Base-by-base conservation (phyloP, 2,888 invertebrate genomes). In the Drosophila limbata region DNA sequence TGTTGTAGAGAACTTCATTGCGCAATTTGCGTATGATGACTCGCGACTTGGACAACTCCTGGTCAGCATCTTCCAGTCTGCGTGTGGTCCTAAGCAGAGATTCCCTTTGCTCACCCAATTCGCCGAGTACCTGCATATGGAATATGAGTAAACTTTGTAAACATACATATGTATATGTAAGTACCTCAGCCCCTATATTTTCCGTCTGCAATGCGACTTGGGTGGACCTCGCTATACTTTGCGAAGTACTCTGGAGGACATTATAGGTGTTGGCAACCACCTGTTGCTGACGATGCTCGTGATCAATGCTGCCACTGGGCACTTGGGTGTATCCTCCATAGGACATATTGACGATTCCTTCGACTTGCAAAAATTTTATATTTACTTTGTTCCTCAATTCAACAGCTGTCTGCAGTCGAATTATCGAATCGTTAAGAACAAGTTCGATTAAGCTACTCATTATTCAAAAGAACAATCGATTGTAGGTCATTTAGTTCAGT, bases 131-230 rank as follows among this genome's bases (percentile, higher is more conserved):
- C 93, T 93, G 65, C 3, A 57, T 11, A 1, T 37, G 15, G 1
- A 45, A 10, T 17, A 21, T 56, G 35, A 56, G 21, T 56, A 56
- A 47, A n/a, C 21, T 15, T 6, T 15, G 25, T 25, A 25, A 25
- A 25, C 25, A 25, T 25, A 25, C 5, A 25, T 25, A 25, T 5
- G 1, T 25, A 25, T 25, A 5, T 25, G 25, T 25, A 25, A 5
- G 5, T 25, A 25, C 25, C 25, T 25, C 96, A 1, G 95, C 94
- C 6, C 96, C 97, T 74, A 97, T 94, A 84, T 94, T 94, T 92
- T 97, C 97, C 0, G 96, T 96, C 93, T 97, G 97, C 3, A 95
- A 94, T 0, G 97, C 96, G 48, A 96, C 94, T 86, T 94, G 95
- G 77, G 96, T 95, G 0, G 96, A 95, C 60, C 96, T 93, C 1